Evolutionary conservation across 2,888 invertebrate species (phyloP), one percentile per base, ranked within the genome.

Genomic region (Chrysopilus asiliformis): DNA sequence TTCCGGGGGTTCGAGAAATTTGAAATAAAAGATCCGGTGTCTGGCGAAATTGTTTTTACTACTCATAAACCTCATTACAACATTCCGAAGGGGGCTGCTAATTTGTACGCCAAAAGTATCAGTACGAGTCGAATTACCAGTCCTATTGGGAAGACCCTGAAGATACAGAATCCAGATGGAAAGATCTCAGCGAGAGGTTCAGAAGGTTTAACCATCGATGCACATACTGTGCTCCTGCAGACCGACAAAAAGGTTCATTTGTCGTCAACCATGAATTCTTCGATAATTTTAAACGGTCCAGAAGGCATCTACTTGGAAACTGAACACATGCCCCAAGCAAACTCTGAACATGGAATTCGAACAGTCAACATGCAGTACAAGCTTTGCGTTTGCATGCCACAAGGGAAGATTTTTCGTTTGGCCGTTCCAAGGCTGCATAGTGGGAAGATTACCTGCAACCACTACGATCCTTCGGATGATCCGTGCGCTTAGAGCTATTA

Each of bases 331-430:
- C 84, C 85, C 0, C 70, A 79, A 31, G 79, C 76, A 2, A 60
- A 58, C 7, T 65, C 67, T 4, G 61, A 68, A 39, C 53, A 18
- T 45, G 67, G 53, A 43, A 60, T 43, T 18, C 67, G 47, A 53
- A 67, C 53, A 50, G 58, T 57, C 3, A 60, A 62, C 39, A 60
- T 74, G 0, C 86, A 89, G 55, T 90, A 78, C 50, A 89, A 90
- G 57, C 71, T 91, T 2, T 91, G 90, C 49, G 79, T 89, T 2
- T 90, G 90, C 52, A 86, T 87, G 83, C 89, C 89, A 0, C 76
- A 80, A 44, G 90, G 89, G 0, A 81, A 80, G 48, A 56, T 91
- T 34, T 90, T 87, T 53, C 69, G 79, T 42, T 73, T 90, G 4
- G 78, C 81, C 0, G 75, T 83, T 1, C 73, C 76, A 0, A 68